Evolutionary conservation across 2,113 vertebrate species (phyloP), one percentile per base, ranked within the genome.

Genomic region (Lipophrys pholis): DNA sequence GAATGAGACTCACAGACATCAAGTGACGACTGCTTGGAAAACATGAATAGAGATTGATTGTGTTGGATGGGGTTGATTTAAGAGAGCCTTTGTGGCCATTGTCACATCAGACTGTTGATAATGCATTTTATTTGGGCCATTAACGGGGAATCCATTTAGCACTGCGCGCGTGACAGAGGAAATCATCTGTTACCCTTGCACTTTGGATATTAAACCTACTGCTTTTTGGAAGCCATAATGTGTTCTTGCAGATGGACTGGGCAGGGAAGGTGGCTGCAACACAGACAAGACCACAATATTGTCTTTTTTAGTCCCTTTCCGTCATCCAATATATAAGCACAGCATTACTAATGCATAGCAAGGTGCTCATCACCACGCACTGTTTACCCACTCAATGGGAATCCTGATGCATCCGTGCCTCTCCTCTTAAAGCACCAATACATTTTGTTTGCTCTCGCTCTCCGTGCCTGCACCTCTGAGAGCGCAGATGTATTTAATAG

Each of bases 11-110:
- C 62, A 1, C 38, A 1, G 85, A 60, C 66, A 77, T 83, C 87
- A 66, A 56, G 55, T 80, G 86, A 87, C 83, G 80, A 58, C 64
- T 77, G 60, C 52, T 87, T 83, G 71, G 75, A 86, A 70, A 51
- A 64, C 43, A 11, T 16, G 21, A 79, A 57, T 6, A 63, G 58
- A 66, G 64, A 17, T 49, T 56, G 40, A 21, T 61, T 11, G 15
- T 57, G 53, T 52, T 12, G 15, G 38, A 80, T 8, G 2, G 21
- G 40, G 41, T 59, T 71, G 6, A 68, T 69, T 72, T 46, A 48
- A 60, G 9, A 43, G 42, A 39, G 12, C 6, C 7, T 11, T 17
- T 9, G 38, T 11, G 36, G 40, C 40, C 63, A 49, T 60, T 82
- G 68, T 73, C 17, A 38, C 48, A 58, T 58, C 42, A 58, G 49